phyloP scores from a whole-genome alignment of 2,113 vertebrate genomes.

The Sinocyclocheilus rhinocerous region DNA sequence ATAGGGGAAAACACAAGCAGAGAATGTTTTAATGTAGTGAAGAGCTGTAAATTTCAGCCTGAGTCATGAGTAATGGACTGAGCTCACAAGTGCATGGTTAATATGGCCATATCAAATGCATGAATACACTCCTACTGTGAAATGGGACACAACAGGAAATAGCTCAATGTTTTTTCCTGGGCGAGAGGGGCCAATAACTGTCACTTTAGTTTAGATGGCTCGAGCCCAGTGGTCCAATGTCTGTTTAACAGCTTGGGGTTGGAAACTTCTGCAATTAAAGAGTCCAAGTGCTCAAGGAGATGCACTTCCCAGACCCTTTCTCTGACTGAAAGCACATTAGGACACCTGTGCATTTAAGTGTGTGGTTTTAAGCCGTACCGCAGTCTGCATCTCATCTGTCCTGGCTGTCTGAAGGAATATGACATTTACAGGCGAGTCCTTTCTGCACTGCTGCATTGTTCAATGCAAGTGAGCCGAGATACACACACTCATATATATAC shows the following conservation, averaged over 20 bases:
- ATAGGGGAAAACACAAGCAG: conserved; percentile 59
- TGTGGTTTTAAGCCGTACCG: conserved; percentile 12
- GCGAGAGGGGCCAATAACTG: conserved; percentile 79
- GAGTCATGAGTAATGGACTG: conserved; percentile 67
- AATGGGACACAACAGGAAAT: conserved; percentile 86
- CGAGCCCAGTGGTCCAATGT: conserved; percentile 70
- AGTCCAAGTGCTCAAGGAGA: conserved; percentile 56
- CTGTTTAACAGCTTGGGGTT: conserved; percentile 73
- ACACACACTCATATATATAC: neutral
- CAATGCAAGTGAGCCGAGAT: neutral
- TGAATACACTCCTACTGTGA: conserved; percentile 77
- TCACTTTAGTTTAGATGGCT: conserved; percentile 79
- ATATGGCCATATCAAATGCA: conserved; percentile 74
- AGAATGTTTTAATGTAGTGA: conserved; percentile 65
- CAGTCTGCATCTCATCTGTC: conserved; percentile 58
- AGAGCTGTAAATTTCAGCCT: conserved; percentile 66
- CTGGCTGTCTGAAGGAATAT: conserved; percentile 63
- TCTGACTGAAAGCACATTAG: conserved; percentile 28
- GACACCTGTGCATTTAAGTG: conserved; percentile 64
- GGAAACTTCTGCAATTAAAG: conserved; percentile 68
- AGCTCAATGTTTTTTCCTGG: conserved; percentile 73
- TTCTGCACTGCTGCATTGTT: conserved; percentile 60
- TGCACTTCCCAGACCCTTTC: conserved; percentile 57
- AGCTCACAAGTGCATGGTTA: conserved; percentile 66
- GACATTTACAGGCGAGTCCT: conserved; percentile 73